phyloP scores from a whole-genome alignment of 2,888 invertebrate genomes.

The Leptinotarsa peninsularis region DNA sequence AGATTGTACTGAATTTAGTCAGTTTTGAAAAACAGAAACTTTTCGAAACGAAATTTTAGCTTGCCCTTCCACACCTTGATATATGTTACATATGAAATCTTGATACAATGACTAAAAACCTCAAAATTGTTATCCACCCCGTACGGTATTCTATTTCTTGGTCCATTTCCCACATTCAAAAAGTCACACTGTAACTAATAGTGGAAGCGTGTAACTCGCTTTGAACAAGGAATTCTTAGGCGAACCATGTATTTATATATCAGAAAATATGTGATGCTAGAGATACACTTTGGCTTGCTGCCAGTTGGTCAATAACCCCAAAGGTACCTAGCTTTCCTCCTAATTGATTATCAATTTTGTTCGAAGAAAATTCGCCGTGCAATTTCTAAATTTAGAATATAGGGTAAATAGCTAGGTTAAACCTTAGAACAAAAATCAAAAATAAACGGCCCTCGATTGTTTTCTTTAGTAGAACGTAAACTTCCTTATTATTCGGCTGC shows the following conservation, averaged over 20 bases:
- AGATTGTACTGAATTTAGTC: too few species aligned
- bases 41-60: too few species aligned
- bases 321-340: slow-evolving; percentile 6
- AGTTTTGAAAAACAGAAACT: too few species aligned
- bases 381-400: slow-evolving; percentile 18
- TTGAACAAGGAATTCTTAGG: slow-evolving; percentile 17
- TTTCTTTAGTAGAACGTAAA: slow-evolving; percentile 21
- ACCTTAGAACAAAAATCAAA: slow-evolving; percentile 12
- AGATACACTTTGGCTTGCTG: slow-evolving; percentile 22
- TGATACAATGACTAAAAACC: too few species aligned
- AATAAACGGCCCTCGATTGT: slow-evolving; percentile 20
- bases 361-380: slow-evolving; percentile 17
- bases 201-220: not conserved
- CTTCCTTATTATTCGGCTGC: slow-evolving; percentile 14
- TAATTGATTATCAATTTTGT: slow-evolving; percentile 9
- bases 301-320: slow-evolving; percentile 27
- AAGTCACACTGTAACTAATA: slow-evolving; percentile 13
- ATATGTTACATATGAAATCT: too few species aligned
- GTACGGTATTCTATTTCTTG: not conserved
- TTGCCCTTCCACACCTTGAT: too few species aligned
- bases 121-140: not conserved
- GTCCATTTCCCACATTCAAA: slow-evolving; percentile 5
- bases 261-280: slow-evolving; percentile 18
- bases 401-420: slow-evolving; percentile 9
- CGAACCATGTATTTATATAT: slow-evolving; percentile 18